Conservation (phyloP, 2,113 vertebrate species). For the Cettia cetti region DNA sequence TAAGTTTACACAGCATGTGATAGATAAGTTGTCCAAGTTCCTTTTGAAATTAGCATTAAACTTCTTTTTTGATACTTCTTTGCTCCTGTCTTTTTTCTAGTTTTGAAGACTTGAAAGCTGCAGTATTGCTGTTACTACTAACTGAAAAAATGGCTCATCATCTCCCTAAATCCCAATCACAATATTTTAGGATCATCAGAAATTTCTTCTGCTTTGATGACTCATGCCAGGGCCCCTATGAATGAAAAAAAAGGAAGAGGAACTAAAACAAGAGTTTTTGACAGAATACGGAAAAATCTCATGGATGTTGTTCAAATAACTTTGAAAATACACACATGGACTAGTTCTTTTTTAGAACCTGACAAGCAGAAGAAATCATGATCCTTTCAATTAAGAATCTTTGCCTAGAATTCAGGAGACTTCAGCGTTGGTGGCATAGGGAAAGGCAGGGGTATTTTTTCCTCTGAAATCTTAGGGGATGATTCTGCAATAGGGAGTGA, state of each 20-base stretch:
- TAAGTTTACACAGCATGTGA: neutral
- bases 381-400: neutral
- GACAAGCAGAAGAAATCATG: neutral
- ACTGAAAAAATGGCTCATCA: neutral
- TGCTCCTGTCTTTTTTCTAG: neutral
- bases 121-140: neutral
- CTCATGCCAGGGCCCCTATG: rapidly evolving
- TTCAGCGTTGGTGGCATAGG: neutral
- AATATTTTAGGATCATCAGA: neutral
- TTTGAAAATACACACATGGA: neutral
- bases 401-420: neutral
- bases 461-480: neutral
- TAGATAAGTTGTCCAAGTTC: neutral
- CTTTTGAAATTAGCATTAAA: neutral
- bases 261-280: rapidly evolving
- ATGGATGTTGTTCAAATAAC: neutral
- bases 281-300: neutral
- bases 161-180: neutral
- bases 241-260: neutral
- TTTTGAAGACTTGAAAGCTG: neutral
- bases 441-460: neutral
- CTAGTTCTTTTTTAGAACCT: neutral
- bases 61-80: neutral
- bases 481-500: neutral
- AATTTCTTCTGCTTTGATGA: neutral